phyloP scores from a whole-genome alignment of 2,888 invertebrate species.

The Metacarcinus magister region DNA sequence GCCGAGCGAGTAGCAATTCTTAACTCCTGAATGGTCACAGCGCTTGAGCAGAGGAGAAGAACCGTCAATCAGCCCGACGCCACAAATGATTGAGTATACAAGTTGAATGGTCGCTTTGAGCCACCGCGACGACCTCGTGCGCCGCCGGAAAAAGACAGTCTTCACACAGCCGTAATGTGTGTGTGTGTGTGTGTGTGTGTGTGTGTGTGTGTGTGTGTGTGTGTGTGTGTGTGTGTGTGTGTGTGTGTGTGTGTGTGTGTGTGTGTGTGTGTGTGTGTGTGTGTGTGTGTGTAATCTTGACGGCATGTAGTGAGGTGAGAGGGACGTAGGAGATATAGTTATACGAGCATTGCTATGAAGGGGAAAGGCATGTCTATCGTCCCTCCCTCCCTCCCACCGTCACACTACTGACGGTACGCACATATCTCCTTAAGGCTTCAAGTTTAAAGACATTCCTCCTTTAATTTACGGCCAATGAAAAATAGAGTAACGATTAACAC shows the following conservation, averaged over 20 bases:
- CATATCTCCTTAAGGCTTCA: slow-evolving; percentile 8
- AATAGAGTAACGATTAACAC: neutral
- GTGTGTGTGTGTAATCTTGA: too few species aligned
- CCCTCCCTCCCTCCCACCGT: neutral
- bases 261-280: too few species aligned
- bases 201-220: too few species aligned
- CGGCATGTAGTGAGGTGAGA: neutral
- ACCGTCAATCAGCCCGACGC: neutral
- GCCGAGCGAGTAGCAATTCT: neutral
- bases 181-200: neutral
- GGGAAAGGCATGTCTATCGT: neutral
- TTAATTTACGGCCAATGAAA: slow-evolving; percentile 26
- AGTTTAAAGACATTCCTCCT: slow-evolving; percentile 6
- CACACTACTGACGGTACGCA: neutral
- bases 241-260: too few species aligned
- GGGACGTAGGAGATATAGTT: neutral
- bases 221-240: too few species aligned
- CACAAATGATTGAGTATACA: neutral
- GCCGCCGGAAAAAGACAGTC: neutral
- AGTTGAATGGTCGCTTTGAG: slow-evolving; percentile 4
- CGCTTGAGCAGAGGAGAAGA: slow-evolving; percentile 17
- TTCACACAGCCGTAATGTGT: neutral
- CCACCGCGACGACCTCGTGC: neutral
- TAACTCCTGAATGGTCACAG: neutral
- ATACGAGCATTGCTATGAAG: neutral